Conservation (phyloP, 2,113 vertebrate species). For the Sylvietta virens region DNA sequence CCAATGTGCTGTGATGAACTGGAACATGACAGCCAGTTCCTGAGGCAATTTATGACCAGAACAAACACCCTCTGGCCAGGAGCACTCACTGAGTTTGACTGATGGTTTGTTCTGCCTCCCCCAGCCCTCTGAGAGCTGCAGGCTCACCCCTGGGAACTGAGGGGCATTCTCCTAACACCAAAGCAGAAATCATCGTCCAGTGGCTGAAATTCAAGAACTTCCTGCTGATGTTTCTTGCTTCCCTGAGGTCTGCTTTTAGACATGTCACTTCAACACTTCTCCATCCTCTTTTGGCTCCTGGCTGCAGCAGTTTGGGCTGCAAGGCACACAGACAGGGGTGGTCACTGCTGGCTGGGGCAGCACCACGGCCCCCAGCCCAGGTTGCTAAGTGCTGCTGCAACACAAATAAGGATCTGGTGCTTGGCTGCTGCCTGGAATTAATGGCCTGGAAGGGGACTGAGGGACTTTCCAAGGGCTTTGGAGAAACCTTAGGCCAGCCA, state of each 20-base stretch:
- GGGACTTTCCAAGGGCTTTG: not conserved
- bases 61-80: not conserved
- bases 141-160: not conserved
- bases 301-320: not conserved
- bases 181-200: not conserved
- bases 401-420: not conserved
- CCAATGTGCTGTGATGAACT: not conserved
- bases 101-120: not conserved
- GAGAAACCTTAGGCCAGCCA: not conserved
- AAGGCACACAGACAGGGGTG: not conserved
- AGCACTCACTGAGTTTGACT: accelerated
- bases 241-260: not conserved
- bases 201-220: not conserved
- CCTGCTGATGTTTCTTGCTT: not conserved
- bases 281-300: not conserved
- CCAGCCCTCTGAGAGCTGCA: not conserved
- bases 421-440: not conserved
- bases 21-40: not conserved
- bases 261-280: not conserved
- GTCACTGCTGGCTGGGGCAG: not conserved
- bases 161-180: not conserved
- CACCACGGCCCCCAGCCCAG: accelerated
- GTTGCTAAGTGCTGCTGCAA: not conserved
- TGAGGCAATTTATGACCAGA: not conserved
- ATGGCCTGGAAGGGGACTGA: not conserved